Percentiles rank a stretch among this genome's conserved stretches.
These are phyloP conservation scores for Cephalotes varians DNA, from an alignment of 2,888 invertebrate genomes.

Conservation along the genomic window DNA sequence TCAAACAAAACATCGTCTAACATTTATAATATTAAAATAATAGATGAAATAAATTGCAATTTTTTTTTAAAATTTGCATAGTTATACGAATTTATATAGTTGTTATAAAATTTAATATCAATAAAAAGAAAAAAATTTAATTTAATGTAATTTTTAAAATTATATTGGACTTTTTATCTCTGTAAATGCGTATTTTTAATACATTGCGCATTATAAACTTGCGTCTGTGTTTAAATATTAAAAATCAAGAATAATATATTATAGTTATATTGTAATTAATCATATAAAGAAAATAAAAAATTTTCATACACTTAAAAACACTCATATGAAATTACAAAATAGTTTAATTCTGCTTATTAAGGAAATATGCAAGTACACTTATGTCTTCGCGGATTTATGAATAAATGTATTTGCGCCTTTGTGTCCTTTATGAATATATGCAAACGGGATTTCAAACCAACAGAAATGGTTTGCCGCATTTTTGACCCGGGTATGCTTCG, in stretches of 20 bases:
- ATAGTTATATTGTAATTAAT: not conserved
- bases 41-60: too few species aligned
- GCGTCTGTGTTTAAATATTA: not conserved
- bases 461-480: constrained; percentile 22
- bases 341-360: not conserved
- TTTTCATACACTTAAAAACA: not conserved
- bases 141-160: not conserved
- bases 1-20: too few species aligned
- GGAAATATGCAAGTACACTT: constrained; percentile 35
- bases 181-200: not conserved
- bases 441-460: constrained; percentile 57
- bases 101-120: not conserved
- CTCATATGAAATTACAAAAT: not conserved
- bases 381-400: constrained; percentile 63
- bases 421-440: constrained; percentile 64
- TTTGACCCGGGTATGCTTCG: constrained; percentile 52
- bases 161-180: not conserved
- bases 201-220: not conserved
- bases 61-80: not conserved
- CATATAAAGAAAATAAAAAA: not conserved
- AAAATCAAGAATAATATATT: constrained; percentile 3
- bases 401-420: constrained; percentile 70
- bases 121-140: not conserved
- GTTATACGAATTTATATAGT: not conserved
- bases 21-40: too few species aligned